phyloP scores from a whole-genome alignment of 1,140 invertebrate species.

The Sinonovacula constricta region DNA sequence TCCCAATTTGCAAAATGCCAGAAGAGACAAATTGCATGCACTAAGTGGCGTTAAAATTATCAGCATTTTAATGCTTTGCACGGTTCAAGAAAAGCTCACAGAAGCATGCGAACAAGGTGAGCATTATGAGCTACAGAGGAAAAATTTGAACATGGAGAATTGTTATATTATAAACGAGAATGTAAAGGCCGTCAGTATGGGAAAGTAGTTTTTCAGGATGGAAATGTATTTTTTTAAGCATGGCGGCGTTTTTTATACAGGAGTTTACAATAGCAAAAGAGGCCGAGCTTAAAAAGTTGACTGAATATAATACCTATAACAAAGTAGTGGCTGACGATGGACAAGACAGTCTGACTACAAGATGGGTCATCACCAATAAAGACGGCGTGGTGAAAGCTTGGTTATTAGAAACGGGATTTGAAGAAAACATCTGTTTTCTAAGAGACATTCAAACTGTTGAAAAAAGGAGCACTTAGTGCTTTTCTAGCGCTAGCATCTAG shows the following conservation, averaged over 20 bases:
- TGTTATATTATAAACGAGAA: slow-evolving; percentile 54
- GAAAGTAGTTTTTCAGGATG: slow-evolving; percentile 49
- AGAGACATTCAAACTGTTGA: slow-evolving; percentile 45
- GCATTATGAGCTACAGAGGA: too few relatives aligned
- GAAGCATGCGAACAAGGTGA: too few relatives aligned
- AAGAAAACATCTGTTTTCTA: slow-evolving; percentile 31
- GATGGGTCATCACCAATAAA: slow-evolving; percentile 35
- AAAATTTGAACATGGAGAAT: slow-evolving; percentile 40
- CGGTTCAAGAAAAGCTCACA: slow-evolving; percentile 36
- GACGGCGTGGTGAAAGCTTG: slow-evolving; percentile 12
- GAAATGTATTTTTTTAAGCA: slow-evolving; percentile 54
- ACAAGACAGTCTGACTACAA: too few relatives aligned
- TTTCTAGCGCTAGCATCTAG: slow-evolving; percentile 35
- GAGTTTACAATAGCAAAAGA: too few relatives aligned
- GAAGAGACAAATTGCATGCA: slow-evolving; percentile 40
- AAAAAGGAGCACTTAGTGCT: slow-evolving; percentile 40
- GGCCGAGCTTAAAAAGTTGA: too few relatives aligned
- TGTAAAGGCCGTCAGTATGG: slow-evolving; percentile 46
- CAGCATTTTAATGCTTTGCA: slow-evolving; percentile 51
- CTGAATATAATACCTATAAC: too few relatives aligned
- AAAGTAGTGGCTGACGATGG: too few relatives aligned
- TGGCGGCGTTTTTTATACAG: slow-evolving; percentile 50
- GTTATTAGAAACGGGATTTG: slow-evolving; percentile 43
- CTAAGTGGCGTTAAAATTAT: slow-evolving; percentile 28
- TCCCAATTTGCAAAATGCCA: slow-evolving; percentile 31